Base-by-base conservation (phyloP, 2,113 vertebrate genomes). In the Phalacrocorax carbo region DNA sequence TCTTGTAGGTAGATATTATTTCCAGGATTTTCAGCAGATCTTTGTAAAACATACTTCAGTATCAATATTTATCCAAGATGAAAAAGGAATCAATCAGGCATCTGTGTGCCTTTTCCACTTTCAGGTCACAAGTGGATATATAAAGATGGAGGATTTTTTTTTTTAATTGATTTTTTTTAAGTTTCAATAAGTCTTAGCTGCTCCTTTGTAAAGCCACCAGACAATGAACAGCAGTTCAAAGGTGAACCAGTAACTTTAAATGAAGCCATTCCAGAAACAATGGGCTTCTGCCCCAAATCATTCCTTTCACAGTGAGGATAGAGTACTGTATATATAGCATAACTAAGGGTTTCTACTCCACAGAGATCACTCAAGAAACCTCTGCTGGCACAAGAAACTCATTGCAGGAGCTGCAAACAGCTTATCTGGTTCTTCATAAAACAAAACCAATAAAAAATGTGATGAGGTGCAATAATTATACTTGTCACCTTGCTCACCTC, bases 161-260 rank as follows among this genome's bases (percentile, higher is more conserved):
- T 71, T 90, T 82, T 54, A 95, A 94, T 88, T 93, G 88, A 92
- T 95, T 96, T 91, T 38, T 95, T 96, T 92, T 57, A 96, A 91
- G 62, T 88, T 94, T 60, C 70, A 91, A 10, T 88, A 82, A 84
- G 66, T 54, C 61, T 87, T 19, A 60, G 52, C 57, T 88, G n/a
- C 48, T 82, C 60, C 72, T 84, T 44, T 79, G 38, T 79, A 86
- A 84, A 88, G 61, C 36, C 77, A 93, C 52, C 17, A 78, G 49
- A 80, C 60, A 93, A 81, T 17, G n/a, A 81, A 78, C n/a, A 91
- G 65, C 36, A 95, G 88, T 91, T 94, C 70, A 85, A 61, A 87
- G 91, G 73, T 86, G 61, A 83, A 72, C 34, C 42, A 87, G 80
- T 51, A 94, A 82, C 69, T 92, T 84, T 23, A 96, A 88, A 83